A percentile compares a stretch with the other conserved stretches of the same genome.
Conservation (phyloP, 1,140 invertebrate species). For the Vanessa atalanta region DNA sequence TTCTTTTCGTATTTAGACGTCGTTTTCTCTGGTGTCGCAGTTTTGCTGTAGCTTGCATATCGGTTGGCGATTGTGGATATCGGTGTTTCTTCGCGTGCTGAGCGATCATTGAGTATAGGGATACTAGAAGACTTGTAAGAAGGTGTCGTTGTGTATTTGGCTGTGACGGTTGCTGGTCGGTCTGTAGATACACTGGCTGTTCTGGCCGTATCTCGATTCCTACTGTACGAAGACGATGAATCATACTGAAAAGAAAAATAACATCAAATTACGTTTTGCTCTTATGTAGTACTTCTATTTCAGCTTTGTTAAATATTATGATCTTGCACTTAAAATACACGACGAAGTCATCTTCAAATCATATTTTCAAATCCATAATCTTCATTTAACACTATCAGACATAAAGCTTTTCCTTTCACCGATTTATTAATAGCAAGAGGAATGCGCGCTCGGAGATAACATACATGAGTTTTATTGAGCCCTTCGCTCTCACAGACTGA, state of each 20-base stretch:
- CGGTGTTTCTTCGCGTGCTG: slow-evolving; percentile 62
- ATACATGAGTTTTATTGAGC: slow-evolving; percentile 62
- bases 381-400: slow-evolving; percentile 61
- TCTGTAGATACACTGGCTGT: slow-evolving; percentile 50
- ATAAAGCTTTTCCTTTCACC: slow-evolving; percentile 59
- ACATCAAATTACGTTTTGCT: neutral
- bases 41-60: slow-evolving; percentile 62
- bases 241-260: slow-evolving; percentile 65
- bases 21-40: slow-evolving; percentile 47
- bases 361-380: slow-evolving; percentile 55
- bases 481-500: slow-evolving; percentile 55
- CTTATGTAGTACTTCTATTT: neutral
- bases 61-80: slow-evolving; percentile 68
- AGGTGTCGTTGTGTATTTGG: slow-evolving; percentile 68
- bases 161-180: slow-evolving; percentile 64
- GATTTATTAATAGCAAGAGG: slow-evolving; percentile 66
- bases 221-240: slow-evolving; percentile 58
- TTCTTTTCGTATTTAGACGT: slow-evolving; percentile 68
- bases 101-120: slow-evolving; percentile 62
- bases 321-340: neutral
- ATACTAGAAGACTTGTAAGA: slow-evolving; percentile 72
- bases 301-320: neutral
- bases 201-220: slow-evolving; percentile 57
- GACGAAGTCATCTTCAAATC: slow-evolving; percentile 16
- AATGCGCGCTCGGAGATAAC: slow-evolving; percentile 60